Conservation (phyloP, 2,113 vertebrate genomes). For the Myotis davidii region DNA sequence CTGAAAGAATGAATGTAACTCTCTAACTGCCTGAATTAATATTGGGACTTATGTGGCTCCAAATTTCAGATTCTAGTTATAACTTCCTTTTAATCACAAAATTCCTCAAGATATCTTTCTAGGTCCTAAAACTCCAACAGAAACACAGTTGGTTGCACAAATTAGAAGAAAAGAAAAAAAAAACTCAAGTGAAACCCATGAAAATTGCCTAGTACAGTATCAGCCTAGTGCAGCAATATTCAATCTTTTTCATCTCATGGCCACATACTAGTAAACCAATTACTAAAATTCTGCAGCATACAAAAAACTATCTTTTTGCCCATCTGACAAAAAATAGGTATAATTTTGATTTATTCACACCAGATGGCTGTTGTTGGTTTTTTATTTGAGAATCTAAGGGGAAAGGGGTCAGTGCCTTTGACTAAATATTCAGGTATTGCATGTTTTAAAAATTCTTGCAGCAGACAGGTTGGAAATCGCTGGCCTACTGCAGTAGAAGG, state of each 20-base stretch:
- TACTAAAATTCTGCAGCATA: neutral
- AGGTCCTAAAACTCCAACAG: neutral
- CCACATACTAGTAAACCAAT: neutral
- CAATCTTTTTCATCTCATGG: neutral
- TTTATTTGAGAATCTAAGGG: neutral
- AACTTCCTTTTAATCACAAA: conserved; percentile 7
- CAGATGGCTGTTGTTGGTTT: neutral
- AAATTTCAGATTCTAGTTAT: neutral
- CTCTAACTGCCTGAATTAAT: neutral
- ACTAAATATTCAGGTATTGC: neutral
- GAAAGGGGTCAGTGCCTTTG: neutral
- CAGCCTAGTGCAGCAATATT: neutral
- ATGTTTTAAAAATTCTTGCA: neutral
- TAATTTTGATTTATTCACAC: neutral
- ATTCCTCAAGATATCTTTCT: neutral
- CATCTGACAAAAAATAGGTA: neutral
- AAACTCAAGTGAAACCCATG: neutral
- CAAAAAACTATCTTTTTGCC: neutral
- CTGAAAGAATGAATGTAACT: neutral
- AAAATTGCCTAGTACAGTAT: neutral
- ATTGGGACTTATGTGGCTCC: neutral
- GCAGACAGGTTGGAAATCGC: neutral
- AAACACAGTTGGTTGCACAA: neutral
- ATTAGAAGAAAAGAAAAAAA: neutral
- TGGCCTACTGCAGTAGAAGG: neutral